Percentiles rank a stretch among this genome's conserved stretches.
phyloP scores from a whole-genome alignment of 2,797 vertebrate species.

The Euthynnus affinis region DNA sequence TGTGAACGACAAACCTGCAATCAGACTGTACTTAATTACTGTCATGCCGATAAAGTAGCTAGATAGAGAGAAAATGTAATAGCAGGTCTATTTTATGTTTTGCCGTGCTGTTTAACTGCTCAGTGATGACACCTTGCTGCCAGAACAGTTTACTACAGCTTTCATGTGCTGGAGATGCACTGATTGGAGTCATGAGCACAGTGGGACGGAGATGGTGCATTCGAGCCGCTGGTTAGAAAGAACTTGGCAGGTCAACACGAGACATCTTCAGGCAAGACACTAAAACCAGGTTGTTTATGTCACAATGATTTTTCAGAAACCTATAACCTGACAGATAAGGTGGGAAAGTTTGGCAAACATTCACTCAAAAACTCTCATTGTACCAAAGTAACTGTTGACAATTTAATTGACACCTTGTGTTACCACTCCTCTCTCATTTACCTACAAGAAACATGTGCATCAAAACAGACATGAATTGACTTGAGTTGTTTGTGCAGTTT shows the following conservation, averaged over 20 bases:
- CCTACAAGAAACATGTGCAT: background rate
- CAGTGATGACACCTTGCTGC: constrained; percentile 68
- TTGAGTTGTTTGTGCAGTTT: background rate
- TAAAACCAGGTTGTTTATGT: background rate
- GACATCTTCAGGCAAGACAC: constrained; percentile 11
- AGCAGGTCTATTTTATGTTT: background rate
- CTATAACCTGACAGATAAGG: background rate
- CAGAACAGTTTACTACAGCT: constrained; percentile 16
- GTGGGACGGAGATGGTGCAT: constrained; percentile 55
- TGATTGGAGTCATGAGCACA: constrained; percentile 7
- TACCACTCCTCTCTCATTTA: constrained; percentile 5
- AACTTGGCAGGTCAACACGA: constrained; percentile 34
- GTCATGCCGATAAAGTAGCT: background rate
- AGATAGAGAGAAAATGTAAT: background rate
- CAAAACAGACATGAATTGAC: constrained; percentile 1
- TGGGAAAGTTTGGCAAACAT: background rate
- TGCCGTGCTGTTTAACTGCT: constrained; percentile 40
- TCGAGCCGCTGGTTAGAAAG: constrained; percentile 45
- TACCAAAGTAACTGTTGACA: background rate
- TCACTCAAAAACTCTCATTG: background rate
- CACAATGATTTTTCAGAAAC: background rate
- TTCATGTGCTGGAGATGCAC: background rate
- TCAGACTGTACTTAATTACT: too few species aligned
- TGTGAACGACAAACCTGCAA: background rate
- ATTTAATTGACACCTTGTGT: background rate